Percentiles rank a stretch among this genome's conserved stretches.
phyloP scores from a whole-genome alignment of 2,797 vertebrate species.

The Simalia tracyae region DNA sequence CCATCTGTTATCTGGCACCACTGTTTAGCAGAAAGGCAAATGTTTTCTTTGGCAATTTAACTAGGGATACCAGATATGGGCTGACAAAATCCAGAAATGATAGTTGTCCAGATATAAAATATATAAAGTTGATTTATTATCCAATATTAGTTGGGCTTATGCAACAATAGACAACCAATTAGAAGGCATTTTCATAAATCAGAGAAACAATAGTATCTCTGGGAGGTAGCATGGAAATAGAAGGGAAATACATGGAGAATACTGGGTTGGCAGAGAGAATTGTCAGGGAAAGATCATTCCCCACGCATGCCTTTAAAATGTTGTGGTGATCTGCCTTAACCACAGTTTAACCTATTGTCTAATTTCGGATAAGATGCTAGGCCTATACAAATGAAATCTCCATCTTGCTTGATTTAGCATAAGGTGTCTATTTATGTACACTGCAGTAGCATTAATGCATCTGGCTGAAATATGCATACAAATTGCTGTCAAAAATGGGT shows the following conservation, averaged over 20 bases:
- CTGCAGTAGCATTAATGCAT: background rate
- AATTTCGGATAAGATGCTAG: background rate
- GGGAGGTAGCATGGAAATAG: background rate
- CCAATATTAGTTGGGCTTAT: background rate
- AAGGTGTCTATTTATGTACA: background rate
- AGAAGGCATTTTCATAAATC: background rate
- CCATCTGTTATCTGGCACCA: background rate
- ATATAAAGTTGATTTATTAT: background rate
- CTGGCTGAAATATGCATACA: background rate
- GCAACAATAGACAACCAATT: background rate
- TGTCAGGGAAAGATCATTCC: background rate
- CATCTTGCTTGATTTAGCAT: background rate
- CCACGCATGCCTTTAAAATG: background rate
- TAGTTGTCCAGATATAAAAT: background rate
- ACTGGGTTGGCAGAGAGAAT: background rate
- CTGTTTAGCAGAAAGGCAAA: background rate
- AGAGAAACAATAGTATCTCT: background rate
- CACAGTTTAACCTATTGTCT: background rate
- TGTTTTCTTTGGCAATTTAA: background rate
- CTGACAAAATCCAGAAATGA: background rate
- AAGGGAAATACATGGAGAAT: background rate
- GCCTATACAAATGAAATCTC: background rate
- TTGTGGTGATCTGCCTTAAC: background rate
- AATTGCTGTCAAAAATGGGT: background rate
- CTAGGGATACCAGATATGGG: background rate